phyloP scores from a whole-genome alignment of 2,888 invertebrate species.

The Eupithecia dodoneata region DNA sequence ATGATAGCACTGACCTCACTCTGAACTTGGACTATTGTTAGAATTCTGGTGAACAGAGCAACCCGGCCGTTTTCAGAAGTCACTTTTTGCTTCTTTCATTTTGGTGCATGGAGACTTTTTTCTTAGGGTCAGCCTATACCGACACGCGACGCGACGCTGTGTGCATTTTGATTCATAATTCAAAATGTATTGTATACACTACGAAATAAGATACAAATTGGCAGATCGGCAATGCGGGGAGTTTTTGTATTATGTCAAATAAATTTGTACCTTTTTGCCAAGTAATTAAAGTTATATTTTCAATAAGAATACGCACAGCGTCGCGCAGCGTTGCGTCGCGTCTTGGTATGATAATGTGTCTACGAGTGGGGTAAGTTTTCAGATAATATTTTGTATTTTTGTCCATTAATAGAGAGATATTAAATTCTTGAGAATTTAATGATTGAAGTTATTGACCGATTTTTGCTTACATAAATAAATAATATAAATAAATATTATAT shows the following conservation, averaged over 20 bases:
- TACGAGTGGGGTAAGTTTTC: not conserved
- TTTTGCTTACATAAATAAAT: not conserved
- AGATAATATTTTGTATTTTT: not conserved
- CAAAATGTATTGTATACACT: too few relatives aligned
- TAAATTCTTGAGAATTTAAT: not conserved
- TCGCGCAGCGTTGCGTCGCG: too few relatives aligned
- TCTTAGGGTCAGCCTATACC: not conserved
- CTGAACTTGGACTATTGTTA: constrained; percentile 26
- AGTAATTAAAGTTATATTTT: too few relatives aligned
- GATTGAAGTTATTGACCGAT: not conserved
- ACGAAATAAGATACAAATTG: too few relatives aligned
- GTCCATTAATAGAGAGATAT: not conserved
- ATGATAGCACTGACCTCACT: constrained; percentile 44
- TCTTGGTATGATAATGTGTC: not conserved
- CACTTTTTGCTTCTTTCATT: not conserved
- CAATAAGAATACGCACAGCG: too few relatives aligned
- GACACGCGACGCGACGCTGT: too few relatives aligned
- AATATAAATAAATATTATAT: too few relatives aligned
- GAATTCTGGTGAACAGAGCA: not conserved
- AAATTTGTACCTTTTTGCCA: too few relatives aligned
- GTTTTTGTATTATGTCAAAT: too few relatives aligned
- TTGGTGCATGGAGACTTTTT: not conserved
- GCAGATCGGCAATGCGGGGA: too few relatives aligned
- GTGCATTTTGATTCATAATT: too few relatives aligned
- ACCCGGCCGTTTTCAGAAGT: constrained; percentile 6